Conservation (phyloP, 2,888 invertebrate genomes). For the Microplitis manilae region DNA sequence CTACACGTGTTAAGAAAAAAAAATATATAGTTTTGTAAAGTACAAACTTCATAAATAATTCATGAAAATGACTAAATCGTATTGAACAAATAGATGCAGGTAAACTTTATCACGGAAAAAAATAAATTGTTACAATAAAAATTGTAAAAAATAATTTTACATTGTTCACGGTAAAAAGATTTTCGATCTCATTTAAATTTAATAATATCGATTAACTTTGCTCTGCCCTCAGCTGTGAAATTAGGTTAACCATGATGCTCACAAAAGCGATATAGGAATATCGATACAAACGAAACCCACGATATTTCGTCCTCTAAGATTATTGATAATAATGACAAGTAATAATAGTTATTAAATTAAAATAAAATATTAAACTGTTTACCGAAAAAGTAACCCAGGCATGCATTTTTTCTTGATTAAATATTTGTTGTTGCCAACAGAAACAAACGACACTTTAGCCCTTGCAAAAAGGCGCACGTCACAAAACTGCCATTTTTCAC, state of each 20-base stretch:
- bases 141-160: not conserved
- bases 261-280: constrained; percentile 19
- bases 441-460: constrained; percentile 3
- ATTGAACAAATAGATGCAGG: not conserved
- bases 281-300: constrained; percentile 31
- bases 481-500: constrained; percentile 57
- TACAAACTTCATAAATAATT: not conserved
- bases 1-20: not conserved
- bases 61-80: not conserved
- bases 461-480: constrained; percentile 46
- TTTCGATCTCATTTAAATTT: constrained; percentile 26
- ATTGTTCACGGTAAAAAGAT: not conserved
- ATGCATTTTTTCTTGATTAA: constrained; percentile 30
- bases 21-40: not conserved
- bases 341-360: not conserved
- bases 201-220: constrained; percentile 42
- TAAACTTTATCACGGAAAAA: constrained; percentile 24
- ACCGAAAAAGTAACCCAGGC: constrained; percentile 30
- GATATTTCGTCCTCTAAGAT: not conserved
- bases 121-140: not conserved
- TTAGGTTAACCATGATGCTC: constrained; percentile 38
- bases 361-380: constrained; percentile 15
- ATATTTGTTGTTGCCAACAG: constrained; percentile 22
- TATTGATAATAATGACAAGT: not conserved
- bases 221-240: constrained; percentile 31